Evolutionary conservation across 2,797 vertebrate genomes (phyloP).

Genomic region (Margarornis squamiger): DNA sequence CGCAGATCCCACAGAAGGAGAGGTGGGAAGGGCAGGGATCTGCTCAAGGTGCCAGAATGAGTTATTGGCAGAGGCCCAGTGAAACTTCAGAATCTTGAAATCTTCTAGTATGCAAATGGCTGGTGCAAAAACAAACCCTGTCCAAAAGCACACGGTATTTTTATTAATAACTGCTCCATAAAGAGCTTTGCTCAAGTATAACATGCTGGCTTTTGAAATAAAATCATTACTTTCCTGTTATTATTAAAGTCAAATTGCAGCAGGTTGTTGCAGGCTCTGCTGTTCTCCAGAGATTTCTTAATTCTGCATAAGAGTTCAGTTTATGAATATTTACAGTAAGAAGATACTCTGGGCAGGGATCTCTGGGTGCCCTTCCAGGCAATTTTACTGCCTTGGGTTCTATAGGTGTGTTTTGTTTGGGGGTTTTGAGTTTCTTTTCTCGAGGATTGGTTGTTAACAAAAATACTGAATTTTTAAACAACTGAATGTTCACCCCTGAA

Average conservation of each 20-base stretch:
- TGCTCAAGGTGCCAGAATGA: not conserved
- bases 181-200: not conserved
- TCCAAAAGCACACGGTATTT: accelerated
- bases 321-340: not conserved
- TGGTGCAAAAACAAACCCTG: not conserved
- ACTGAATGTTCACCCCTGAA: not conserved
- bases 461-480: not conserved
- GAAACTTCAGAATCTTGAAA: not conserved
- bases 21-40: not conserved
- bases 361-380: not conserved
- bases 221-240: not conserved
- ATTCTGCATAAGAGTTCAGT: not conserved
- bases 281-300: not conserved
- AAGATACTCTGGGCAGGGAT: not conserved
- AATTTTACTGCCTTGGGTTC: not conserved
- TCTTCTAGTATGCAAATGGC: not conserved
- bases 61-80: not conserved
- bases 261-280: not conserved
- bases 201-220: not conserved
- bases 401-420: accelerated
- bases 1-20: accelerated
- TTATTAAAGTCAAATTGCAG: not conserved
- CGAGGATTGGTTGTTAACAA: not conserved
- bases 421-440: not conserved
- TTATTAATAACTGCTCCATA: not conserved